These are phyloP conservation scores for Drosophila navojoa DNA, from an alignment of 1,140 invertebrate genomes.

Conservation along the genomic window DNA sequence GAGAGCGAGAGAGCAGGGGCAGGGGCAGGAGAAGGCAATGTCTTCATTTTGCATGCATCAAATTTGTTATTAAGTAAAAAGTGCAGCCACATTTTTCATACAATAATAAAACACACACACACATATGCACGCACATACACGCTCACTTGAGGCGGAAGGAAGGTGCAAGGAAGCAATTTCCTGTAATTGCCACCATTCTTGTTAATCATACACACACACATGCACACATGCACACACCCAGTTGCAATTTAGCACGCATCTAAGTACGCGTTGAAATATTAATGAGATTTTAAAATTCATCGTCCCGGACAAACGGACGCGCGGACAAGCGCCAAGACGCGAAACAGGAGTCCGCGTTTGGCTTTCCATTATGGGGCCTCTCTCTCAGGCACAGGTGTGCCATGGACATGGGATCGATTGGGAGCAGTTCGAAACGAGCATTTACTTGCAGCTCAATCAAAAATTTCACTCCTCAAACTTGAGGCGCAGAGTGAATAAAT, in stretches of 20 bases:
- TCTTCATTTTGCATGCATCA: conserved; percentile 79
- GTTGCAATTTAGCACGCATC: conserved; percentile 57
- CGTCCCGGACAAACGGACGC: conserved; percentile 4
- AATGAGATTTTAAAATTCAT: conserved; percentile 67
- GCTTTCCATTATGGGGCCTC: conserved; percentile 54
- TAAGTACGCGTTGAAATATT: conserved; percentile 80
- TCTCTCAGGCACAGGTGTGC: conserved; percentile 19
- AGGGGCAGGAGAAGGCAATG: conserved; percentile 48
- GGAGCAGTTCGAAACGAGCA: conserved; percentile 2
- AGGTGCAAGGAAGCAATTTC: conserved; percentile 83
- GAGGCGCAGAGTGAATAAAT: conserved; percentile 34
- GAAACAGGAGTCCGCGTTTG: conserved; percentile 7
- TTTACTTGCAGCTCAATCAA: conserved; percentile 24
- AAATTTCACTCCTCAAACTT: conserved; percentile 25
- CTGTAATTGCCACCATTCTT: conserved; percentile 82
- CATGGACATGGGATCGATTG: conserved; percentile 20
- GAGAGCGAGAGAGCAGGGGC: background rate
- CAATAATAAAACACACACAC: conserved; percentile 30
- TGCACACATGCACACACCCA: conserved; percentile 25
- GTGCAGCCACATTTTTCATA: conserved; percentile 71
- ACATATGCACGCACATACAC: conserved; percentile 12
- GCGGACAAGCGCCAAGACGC: conserved; percentile 20
- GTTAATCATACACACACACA: conserved; percentile 69
- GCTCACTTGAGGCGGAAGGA: conserved; percentile 43
- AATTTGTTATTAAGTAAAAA: conserved; percentile 79